Base-by-base conservation (phyloP, 1,140 invertebrate species). In the Carcinoscorpius rotundicauda region DNA sequence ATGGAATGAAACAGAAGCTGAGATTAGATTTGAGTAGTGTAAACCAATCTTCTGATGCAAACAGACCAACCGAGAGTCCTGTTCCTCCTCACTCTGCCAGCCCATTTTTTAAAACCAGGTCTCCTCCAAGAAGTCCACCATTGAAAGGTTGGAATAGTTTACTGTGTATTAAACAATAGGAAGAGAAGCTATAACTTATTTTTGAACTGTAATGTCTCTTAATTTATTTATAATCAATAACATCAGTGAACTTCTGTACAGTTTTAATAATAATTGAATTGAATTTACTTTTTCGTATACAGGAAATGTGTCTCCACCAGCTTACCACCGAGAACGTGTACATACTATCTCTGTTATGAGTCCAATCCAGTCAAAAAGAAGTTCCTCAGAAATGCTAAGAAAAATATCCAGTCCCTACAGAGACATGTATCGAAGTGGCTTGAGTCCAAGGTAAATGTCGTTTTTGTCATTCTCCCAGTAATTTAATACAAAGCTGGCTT, bases 321-420 rank as follows among this genome's bases (percentile, higher is more conserved):
- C 81, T 53, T 66, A 60, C 8, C 66, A 63, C 60, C 58, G 87
- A 64, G 86, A 87, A 72, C 80, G 91, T 71, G 85, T 86, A 53
- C 84, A 89, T 72, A 94, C 91, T 10, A 91, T 93, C 70, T 88
- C 89, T 29, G 89, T 91, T 2, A 90, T 91, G 86, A 87, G 84
- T 72, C 86, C 86, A 4, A 82, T 81, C 56, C 62, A 65, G 9
- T 65, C 63, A 6, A 64, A 52, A 61, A n/a, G 59, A 11, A 66
- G 60, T 58, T 61, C 64, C 49, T 57, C 51, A 57, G 4, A 51
- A 48, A 29, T 6, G 29, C 29, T 29, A 29, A 29, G 29, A 29
- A 29, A 29, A 29, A 29, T 29, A 29, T 29, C 63, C 63, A 52
- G 62, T 9, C 29, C 52, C 56, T 48, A 49, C 6, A 11, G 56